Base-by-base conservation (phyloP, 1,140 invertebrate genomes). In the Microvelia longipes region DNA sequence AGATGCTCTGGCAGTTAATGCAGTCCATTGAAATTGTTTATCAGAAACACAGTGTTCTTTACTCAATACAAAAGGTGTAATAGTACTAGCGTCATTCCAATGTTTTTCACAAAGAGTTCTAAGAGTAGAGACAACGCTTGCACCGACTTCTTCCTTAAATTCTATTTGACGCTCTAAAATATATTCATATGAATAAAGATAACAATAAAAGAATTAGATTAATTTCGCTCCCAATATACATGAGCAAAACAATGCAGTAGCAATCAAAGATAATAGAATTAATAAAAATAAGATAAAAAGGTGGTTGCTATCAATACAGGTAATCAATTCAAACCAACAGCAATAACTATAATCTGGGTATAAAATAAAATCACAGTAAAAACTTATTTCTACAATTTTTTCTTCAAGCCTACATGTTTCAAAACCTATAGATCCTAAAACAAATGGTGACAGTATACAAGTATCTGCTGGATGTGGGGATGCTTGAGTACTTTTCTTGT, bases 21-120 rank as follows among this genome's bases (percentile, higher is more conserved):
- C 82, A 28, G 82, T 79, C 80, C 82, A 85, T 69, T 85, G 78
- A 74, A 80, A 85, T 66, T 85, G 81, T 71, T 81, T 80, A 25
- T 83, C 79, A 70, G 81, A 82, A 67, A 84, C 79, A 50, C 80
- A 76, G 69, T 82, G 82, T 29, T 79, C 77, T 28, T 77, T 76
- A 70, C 73, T 76, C 14, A 84, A 76, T 1, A 82, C 81, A 29
- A 80, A 82, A 19, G 76, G 71, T 27, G 76, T 73, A 27, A 74
- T 75, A 27, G 71, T 75, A 26, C 81, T 80, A 0, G 77, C 62
- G 0, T 73, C 74, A 71, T 77, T 73, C 78, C 81, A 83, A 71
- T 81, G 79, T 71, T 82, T 74, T 73, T 78, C 78, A 70, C 81
- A 82, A 26, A 77, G 74, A 69, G 82, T 78, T 26, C 75, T 74